Evolutionary conservation across 2,888 invertebrate species (phyloP), one percentile per base, ranked within the genome.

Genomic region (Apamea crenata): DNA sequence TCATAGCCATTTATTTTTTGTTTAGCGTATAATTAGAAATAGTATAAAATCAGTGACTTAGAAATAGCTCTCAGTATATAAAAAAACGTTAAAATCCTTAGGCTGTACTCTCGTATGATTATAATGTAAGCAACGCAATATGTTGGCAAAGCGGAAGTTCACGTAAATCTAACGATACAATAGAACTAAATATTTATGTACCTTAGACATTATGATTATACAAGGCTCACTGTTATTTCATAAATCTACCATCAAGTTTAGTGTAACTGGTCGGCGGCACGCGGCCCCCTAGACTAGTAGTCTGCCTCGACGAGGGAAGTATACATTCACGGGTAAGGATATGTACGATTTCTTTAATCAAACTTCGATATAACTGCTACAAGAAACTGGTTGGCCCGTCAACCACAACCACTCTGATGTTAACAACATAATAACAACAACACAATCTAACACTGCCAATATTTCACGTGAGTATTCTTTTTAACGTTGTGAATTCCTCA

Each of bases 101-200:
- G 96, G 96, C 96, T 96, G 96, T 96, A 96, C 96, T 96, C 95
- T 96, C 93, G 93, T 96, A 96, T 95, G 96, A 95, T 96, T 96
- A 96, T 95, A 96, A 96, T 95, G 95, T 96, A 96, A 96, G 96
- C 96, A 96, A 97, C 96, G 95, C 96, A 96, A 96, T 96, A 96
- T 95, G 95, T 96, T 95, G 96, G 96, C 97, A 95, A 97, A 97
- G 96, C 96, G 95, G 96, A 96, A 96, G 95, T 95, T 95, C 94
- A 95, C 96, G 93, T 96, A 96, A 96, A 94, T 96, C 96, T 96
- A 97, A 96, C 94, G 95, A 96, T 96, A 97, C 95, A 93, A 95
- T 96, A 96, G 90, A 97, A 96, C 96, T 96, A 96, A 96, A 96
- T 96, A 96, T 93, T 93, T 95, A 96, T 96, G 96, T 96, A 96